Conservation (phyloP, 1,140 invertebrate species). For the Fopius arisanus region DNA sequence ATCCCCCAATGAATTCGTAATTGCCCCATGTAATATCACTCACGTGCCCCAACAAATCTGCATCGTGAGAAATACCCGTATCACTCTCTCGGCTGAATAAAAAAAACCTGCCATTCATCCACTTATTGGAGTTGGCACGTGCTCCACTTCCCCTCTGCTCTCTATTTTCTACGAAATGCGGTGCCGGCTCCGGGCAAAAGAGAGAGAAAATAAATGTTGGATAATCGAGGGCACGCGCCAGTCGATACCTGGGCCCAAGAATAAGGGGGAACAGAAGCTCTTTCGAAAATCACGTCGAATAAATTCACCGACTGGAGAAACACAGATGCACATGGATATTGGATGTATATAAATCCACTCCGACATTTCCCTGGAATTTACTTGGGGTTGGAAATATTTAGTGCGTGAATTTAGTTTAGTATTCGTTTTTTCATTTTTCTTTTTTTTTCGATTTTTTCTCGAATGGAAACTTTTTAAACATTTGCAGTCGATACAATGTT, state of each 20-base stretch:
- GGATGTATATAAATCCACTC: neutral
- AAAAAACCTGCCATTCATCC: neutral
- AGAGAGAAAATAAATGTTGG: neutral
- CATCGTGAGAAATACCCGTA: neutral
- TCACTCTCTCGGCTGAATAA: neutral
- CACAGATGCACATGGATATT: too few relatives aligned
- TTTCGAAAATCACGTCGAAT: neutral
- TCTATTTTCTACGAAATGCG: slow-evolving; percentile 2
- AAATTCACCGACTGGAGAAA: too few relatives aligned
- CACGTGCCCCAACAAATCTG: neutral
- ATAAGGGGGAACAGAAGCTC: neutral
- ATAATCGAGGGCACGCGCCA: slow-evolving; percentile 31
- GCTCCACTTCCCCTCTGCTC: neutral
- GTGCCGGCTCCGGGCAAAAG: neutral
- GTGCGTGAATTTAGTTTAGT: neutral
- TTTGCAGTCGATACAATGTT: too few relatives aligned
- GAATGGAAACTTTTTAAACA: too few relatives aligned
- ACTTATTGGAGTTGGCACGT: slow-evolving; percentile 10
- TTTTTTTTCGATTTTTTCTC: too few relatives aligned
- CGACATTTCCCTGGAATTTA: neutral
- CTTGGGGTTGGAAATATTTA: neutral
- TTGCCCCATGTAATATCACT: neutral
- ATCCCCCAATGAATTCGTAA: neutral
- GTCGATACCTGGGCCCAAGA: slow-evolving; percentile 1
- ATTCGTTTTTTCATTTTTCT: neutral